phyloP scores from a whole-genome alignment of 2,797 vertebrate species.

The Chrosomus eos region DNA sequence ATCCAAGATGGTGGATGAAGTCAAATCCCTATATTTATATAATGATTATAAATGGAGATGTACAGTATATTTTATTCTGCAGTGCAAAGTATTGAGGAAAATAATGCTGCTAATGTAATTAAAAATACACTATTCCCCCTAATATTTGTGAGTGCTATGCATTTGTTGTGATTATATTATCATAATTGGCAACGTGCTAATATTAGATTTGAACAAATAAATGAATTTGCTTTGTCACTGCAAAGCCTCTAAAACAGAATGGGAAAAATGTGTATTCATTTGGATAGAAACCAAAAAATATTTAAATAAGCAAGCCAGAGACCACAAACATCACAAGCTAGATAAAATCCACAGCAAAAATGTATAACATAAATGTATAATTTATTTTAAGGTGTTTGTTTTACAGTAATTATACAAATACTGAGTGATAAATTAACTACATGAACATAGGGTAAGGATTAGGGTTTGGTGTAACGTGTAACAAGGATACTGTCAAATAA shows the following conservation, averaged over 20 bases:
- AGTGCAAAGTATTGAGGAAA: not conserved
- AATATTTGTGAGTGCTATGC: not conserved
- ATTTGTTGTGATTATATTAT: too few relatives aligned
- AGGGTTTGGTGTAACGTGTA: too few relatives aligned
- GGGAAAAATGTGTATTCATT: too few relatives aligned
- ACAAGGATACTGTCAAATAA: too few relatives aligned
- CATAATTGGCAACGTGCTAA: not conserved
- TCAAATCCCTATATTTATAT: not conserved
- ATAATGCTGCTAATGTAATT: not conserved
- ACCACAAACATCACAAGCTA: not conserved
- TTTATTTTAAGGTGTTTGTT: too few relatives aligned
- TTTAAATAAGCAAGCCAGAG: not conserved
- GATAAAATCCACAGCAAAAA: not conserved
- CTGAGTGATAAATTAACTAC: too few relatives aligned
- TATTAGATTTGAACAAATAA: not conserved
- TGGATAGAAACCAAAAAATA: not conserved
- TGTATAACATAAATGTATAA: accelerated
- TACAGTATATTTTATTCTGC: not conserved
- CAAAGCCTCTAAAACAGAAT: not conserved
- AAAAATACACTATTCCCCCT: not conserved
- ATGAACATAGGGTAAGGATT: too few relatives aligned
- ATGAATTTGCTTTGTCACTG: not conserved
- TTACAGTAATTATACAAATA: too few relatives aligned
- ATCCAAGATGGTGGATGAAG: conserved; percentile 12
- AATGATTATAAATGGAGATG: not conserved